Evolutionary conservation across 2,888 invertebrate genomes (phyloP), one percentile per base, ranked within the genome.

Genomic region (Andrena chrysosceles): DNA sequence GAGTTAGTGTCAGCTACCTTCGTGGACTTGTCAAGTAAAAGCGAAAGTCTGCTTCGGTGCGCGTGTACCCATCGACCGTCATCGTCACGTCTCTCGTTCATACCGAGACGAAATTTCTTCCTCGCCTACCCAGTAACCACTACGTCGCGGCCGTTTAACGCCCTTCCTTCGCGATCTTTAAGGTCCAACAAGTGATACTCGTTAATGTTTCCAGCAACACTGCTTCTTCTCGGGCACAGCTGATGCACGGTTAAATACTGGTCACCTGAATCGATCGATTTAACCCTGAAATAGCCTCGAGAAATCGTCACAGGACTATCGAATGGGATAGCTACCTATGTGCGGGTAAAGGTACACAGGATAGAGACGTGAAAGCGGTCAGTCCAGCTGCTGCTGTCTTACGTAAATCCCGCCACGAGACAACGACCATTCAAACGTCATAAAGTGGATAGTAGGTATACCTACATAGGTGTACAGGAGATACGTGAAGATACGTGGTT

Each of bases 291-390:
- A 81, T 62, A 10, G 23, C 7, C 62, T 63, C 56, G 74, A 74
- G 85, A 83, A 79, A 85, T 73, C 66, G n/a, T 64, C 77, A 29
- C 31, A 63, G 73, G 59, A 48, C 76, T 78, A 71, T 84, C 84
- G 82, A 87, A 79, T 49, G 81, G 60, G 85, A 77, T 85, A 77
- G 82, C 74, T 84, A 77, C 81, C 74, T 84, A 81, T 86, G 85
- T 81, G 81, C 83, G 86, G 70, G 60, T 87, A 76, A 87, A 83
- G 85, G 85, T 84, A 86, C 70, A 42, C 13, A 16, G 42, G 80
- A 72, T 77, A 81, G 83, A 90, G 85, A 90, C 90, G 92, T 92
- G 92, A 93, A 93, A 93, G 92, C 90, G 90, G 91, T 92, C 90
- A 89, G 87, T 91, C 90, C 89, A 85, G 91, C 90, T 90, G 91